Evolutionary conservation across 2,797 vertebrate species (phyloP).

Genomic region (Momotus momota): DNA sequence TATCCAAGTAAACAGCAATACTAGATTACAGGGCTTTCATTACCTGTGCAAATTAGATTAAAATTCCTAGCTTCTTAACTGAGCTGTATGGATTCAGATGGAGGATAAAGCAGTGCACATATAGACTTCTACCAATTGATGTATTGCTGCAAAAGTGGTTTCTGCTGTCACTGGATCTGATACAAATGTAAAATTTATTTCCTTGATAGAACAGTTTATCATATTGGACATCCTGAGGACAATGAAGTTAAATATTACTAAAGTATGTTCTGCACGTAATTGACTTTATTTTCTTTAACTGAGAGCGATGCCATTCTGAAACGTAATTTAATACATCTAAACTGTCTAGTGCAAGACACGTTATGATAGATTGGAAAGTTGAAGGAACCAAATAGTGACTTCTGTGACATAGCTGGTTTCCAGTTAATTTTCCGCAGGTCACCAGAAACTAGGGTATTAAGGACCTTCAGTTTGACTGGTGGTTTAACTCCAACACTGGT

Average conservation of each 20-base stretch:
- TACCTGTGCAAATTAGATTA: background rate
- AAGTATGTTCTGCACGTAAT: background rate
- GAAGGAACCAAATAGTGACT: background rate
- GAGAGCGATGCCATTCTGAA: background rate
- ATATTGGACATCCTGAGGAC: constrained; percentile 1
- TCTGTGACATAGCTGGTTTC: background rate
- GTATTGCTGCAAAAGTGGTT: constrained; percentile 4
- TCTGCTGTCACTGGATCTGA: constrained; percentile 17
- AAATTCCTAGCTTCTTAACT: background rate
- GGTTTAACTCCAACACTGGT: background rate
- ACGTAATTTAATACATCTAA: background rate
- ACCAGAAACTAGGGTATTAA: background rate
- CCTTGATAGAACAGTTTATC: background rate
- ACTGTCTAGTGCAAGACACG: background rate
- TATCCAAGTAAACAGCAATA: background rate
- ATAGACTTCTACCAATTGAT: background rate
- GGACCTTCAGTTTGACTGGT: background rate
- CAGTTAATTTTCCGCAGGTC: background rate
- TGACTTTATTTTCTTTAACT: constrained; percentile 12
- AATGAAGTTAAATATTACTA: constrained; percentile 9
- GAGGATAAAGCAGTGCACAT: background rate
- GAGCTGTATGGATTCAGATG: background rate
- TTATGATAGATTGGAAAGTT: background rate
- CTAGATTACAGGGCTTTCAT: background rate
- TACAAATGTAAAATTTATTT: constrained; percentile 38